Percentiles rank a stretch among this genome's conserved stretches.
Conservation (phyloP, 2,888 invertebrate genomes). For the Drosophila mercatorum region DNA sequence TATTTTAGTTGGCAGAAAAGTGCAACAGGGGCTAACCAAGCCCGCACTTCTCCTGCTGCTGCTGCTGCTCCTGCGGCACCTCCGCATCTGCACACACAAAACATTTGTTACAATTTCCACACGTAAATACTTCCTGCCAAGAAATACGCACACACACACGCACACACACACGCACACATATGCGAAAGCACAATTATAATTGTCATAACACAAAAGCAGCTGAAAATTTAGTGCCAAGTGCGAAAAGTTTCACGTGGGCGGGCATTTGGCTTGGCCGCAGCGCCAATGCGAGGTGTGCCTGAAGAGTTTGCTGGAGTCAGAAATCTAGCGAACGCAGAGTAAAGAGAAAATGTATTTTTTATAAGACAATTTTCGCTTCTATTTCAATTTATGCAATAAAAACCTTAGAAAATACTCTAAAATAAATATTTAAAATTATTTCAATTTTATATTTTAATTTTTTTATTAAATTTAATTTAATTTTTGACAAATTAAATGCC, state of each 20-base stretch:
- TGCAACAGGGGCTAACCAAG: slow-evolving; percentile 65
- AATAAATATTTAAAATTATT: not conserved
- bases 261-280: slow-evolving; percentile 36
- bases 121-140: slow-evolving; percentile 76
- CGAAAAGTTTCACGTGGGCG: slow-evolving; percentile 66
- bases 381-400: no score
- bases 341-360: no score
- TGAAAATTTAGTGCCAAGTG: slow-evolving; percentile 78
- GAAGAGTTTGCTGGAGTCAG: not conserved
- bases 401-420: no score
- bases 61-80: slow-evolving; percentile 1
- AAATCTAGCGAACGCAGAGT: no score
- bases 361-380: no score
- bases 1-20: slow-evolving; percentile 72
- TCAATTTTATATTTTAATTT: not conserved
- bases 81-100: slow-evolving; percentile 45
- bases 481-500: no score
- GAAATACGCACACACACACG: slow-evolving; percentile 45
- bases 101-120: slow-evolving; percentile 75
- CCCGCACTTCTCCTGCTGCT: slow-evolving; percentile 1
- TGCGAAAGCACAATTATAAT: slow-evolving; percentile 75
- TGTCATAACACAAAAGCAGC: slow-evolving; percentile 80
- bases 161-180: slow-evolving; percentile 32
- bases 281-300: slow-evolving; percentile 29
- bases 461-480: not conserved